Conservation (phyloP, 2,888 invertebrate genomes). For the Sphaerophoria taeniata region DNA sequence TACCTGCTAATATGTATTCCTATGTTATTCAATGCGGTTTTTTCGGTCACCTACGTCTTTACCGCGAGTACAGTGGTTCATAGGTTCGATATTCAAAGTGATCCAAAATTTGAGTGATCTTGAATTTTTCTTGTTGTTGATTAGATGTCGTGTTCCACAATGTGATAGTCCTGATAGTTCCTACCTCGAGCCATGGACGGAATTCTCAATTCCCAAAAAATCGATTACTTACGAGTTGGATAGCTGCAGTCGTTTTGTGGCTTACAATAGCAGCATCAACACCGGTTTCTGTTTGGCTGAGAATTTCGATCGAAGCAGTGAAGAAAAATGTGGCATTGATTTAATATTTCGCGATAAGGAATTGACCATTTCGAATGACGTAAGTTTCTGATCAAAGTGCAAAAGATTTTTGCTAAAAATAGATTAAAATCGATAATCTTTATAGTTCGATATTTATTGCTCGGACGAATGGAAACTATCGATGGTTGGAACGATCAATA, state of each 20-base stretch:
- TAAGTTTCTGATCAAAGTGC: constrained; percentile 82
- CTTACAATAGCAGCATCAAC: constrained; percentile 69
- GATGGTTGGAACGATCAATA: constrained; percentile 89
- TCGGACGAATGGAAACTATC: constrained; percentile 87
- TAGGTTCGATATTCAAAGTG: constrained; percentile 84
- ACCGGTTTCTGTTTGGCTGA: constrained; percentile 81
- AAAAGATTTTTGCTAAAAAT: constrained; percentile 5
- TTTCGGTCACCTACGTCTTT: constrained; percentile 88
- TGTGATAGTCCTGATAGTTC: constrained; percentile 79
- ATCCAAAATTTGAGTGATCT: constrained; percentile 29
- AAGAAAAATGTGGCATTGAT: constrained; percentile 83
- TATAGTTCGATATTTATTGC: constrained; percentile 80
- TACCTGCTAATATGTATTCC: constrained; percentile 86
- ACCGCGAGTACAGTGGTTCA: constrained; percentile 88
- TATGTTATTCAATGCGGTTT: constrained; percentile 86
- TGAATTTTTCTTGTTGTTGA: constrained; percentile 51
- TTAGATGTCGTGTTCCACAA: constrained; percentile 82
- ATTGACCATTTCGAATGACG: constrained; percentile 87
- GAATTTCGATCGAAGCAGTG: constrained; percentile 80
- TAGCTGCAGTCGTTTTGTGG: constrained; percentile 83
- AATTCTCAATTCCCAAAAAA: constrained; percentile 81
- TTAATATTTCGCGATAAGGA: constrained; percentile 85
- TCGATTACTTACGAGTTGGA: constrained; percentile 80
- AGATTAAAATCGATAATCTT: constrained; percentile 3
- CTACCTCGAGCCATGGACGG: constrained; percentile 83